Base-by-base conservation (phyloP, 1,140 invertebrate genomes). In the Drosophila athabasca region DNA sequence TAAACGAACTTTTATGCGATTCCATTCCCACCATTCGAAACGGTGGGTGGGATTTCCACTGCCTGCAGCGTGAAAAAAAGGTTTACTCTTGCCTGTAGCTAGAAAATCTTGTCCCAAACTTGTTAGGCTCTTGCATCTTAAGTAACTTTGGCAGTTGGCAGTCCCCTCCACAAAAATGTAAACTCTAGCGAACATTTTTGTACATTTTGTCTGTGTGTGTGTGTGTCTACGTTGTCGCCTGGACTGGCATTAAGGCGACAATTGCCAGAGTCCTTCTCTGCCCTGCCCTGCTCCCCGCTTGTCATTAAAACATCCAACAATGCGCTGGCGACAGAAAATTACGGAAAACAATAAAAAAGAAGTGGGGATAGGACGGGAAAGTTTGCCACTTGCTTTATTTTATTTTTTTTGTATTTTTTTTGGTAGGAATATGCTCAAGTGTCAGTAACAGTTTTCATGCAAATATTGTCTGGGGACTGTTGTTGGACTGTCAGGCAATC, bases 391-490 rank as follows among this genome's bases (percentile, higher is more conserved):
- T 39, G 11, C 35, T 31, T 24, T 35, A 17, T 2, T 50, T 39
- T n/a, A 35, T 26, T 35, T 46, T 46, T 44, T 48, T 44, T 19
- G 17, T 19, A 19, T 74, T 75, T 55, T 76, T 87, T 76, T 85
- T 79, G 71, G 65, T 71, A 82, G 62, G 75, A 76, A 85, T 81
- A 85, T 76, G 76, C 81, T 84, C 69, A 88, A 88, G 84, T 89
- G 84, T 71, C 79, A 78, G 84, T 83, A 84, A 84, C 84, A 84
- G 84, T 89, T 89, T 80, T 76, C 79, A 83, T 88, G 83, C 79
- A 88, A 88, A 83, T 76, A 88, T 70, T 82, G 79, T 87, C 79
- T 76, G 66, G 79, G 76, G 72, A 88, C 53, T 58, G 85, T 73
- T 61, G 71, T 62, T 26, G 35, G n/a, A 44, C 64, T 62, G 57